Conservation (phyloP, 2,113 vertebrate species). For the Urocitellus parryii region DNA sequence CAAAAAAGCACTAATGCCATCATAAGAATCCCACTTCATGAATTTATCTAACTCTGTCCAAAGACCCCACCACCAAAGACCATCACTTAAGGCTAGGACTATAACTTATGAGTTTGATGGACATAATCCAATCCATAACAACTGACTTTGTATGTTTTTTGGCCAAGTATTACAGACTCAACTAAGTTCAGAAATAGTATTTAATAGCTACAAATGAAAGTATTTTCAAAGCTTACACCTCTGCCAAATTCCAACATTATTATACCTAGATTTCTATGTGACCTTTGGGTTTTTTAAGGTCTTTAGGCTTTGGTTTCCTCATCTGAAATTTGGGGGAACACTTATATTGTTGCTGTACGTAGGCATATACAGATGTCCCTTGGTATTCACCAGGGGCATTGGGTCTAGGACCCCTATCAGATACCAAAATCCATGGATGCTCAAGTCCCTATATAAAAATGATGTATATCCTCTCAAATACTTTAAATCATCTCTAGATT, state of each 20-base stretch:
- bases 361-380: background rate
- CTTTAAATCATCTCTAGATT: background rate
- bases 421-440: background rate
- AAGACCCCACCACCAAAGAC: background rate
- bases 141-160: background rate
- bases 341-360: background rate
- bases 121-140: background rate
- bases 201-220: background rate
- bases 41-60: background rate
- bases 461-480: background rate
- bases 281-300: background rate
- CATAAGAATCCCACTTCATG: background rate
- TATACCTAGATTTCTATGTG: background rate
- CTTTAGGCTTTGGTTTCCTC: background rate
- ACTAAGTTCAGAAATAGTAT: slow-evolving; percentile 1
- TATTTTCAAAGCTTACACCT: background rate
- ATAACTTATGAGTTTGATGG: background rate
- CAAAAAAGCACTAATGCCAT: background rate
- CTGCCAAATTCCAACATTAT: background rate
- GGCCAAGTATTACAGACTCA: background rate
- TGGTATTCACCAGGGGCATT: background rate
- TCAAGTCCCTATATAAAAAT: background rate
- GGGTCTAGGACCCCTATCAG: background rate
- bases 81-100: background rate
- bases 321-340: background rate